phyloP scores from a whole-genome alignment of 2,797 vertebrate species.

The Leptatherina wallacei region DNA sequence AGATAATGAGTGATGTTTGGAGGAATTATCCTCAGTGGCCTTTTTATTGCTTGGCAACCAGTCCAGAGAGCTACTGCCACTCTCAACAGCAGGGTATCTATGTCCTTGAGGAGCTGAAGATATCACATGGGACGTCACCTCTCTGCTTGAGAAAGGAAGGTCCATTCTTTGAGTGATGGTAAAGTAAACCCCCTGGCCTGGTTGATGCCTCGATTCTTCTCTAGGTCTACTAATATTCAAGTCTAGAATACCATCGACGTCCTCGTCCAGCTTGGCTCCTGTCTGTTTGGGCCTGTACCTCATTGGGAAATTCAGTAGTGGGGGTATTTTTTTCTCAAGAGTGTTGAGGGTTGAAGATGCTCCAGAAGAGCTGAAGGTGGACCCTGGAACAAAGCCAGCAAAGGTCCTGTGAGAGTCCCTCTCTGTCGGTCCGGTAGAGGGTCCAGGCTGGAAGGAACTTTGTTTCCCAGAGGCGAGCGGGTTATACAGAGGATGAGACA shows the following conservation, averaged over 20 bases:
- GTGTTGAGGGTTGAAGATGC: not conserved
- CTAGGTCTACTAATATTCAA: not conserved
- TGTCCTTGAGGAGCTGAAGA: too few species aligned
- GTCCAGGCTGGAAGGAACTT: not conserved
- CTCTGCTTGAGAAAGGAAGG: too few species aligned
- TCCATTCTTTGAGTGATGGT: not conserved
- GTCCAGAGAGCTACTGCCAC: too few species aligned
- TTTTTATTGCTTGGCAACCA: too few species aligned
- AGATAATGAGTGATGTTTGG: slow-evolving; percentile 1
- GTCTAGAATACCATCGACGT: not conserved
- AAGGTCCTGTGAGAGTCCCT: slow-evolving; percentile 22
- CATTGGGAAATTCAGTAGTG: not conserved
- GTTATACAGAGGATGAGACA: not conserved
- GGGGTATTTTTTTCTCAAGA: not conserved
- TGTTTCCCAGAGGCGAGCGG: not conserved
- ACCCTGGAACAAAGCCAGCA: slow-evolving; percentile 46
- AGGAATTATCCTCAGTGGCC: too few species aligned
- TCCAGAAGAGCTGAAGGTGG: slow-evolving; percentile 53
- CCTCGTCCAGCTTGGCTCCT: not conserved
- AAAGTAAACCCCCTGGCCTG: not conserved
- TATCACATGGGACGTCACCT: too few species aligned
- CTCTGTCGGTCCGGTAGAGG: not conserved
- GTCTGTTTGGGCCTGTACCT: not conserved
- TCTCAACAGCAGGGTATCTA: too few species aligned
- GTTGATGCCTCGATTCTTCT: not conserved